Conservation (phyloP, 2,113 vertebrate genomes). For the Galbula dea region DNA sequence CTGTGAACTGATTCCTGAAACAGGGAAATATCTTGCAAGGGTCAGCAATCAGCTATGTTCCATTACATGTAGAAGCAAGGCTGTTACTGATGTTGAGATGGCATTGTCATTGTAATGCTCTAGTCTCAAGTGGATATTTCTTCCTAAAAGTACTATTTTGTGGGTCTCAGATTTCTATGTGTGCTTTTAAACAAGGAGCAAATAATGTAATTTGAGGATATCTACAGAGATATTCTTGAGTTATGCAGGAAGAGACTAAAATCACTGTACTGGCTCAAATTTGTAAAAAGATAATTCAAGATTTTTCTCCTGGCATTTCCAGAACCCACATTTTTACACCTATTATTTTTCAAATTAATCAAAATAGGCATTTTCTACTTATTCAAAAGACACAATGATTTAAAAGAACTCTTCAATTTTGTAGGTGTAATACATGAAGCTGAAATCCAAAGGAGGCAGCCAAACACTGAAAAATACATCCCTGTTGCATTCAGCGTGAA, state of each 20-base stretch:
- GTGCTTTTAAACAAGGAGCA: background rate
- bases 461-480: background rate
- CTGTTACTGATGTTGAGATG: background rate
- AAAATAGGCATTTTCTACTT: background rate
- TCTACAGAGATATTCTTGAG: background rate
- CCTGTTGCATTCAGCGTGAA: background rate
- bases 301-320: background rate
- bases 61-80: background rate
- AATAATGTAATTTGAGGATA: background rate
- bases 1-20: background rate
- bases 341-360: constrained; percentile 20
- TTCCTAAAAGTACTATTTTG: background rate
- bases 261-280: background rate
- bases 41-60: background rate
- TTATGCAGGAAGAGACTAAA: background rate
- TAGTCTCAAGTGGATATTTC: background rate
- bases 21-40: background rate
- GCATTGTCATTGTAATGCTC: background rate
- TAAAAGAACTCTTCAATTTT: background rate
- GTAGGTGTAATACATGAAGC: background rate
- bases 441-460: background rate
- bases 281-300: background rate
- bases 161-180: background rate
- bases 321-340: background rate
- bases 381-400: background rate